Evolutionary conservation across 2,113 vertebrate genomes (phyloP), one percentile per base, ranked within the genome.

Genomic region (Lethenteron reissneri): DNA sequence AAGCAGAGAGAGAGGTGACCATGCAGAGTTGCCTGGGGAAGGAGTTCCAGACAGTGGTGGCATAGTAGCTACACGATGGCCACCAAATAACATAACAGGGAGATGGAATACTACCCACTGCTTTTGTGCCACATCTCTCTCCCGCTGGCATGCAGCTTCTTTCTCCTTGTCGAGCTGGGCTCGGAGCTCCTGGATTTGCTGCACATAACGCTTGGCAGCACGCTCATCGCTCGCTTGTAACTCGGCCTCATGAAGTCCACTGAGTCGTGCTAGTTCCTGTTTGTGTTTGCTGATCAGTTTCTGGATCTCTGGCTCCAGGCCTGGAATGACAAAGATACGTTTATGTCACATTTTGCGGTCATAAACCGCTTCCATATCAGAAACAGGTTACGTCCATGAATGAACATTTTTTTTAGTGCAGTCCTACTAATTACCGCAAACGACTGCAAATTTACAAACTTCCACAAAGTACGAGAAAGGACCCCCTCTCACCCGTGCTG

Each of bases 281-380:
- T 84, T 88, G 80, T 97, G 92, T 75, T 84, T 89, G 10, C 84
- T 81, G 3, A 95, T 83, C 8, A 97, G 84, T 79, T 86, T 92
- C 83, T 95, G 94, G 82, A 97, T 88, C 82, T 97, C 91, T 0
- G 94, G 90, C 78, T 95, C 94, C 76, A 97, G 83, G 57, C 94
- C 94, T 97, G 76, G 2, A 1, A 12, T 10, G 56, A 73, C 56
- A 10, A 41, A 41, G 41, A 41, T 41, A 41, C 41, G 41, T 41
- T 41, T 5, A 41, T 41, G 41, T 41, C 4, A 41, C 5, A 41
- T 41, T 41, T 41, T 41, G 41, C 41, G 41, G 41, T 41, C 41
- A 41, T 41, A 7, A 41, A 41, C 41, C 41, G 41, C 5, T 41
- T 6, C 41, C 41, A 41, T 41, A 41, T 41, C 41, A 41, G 41